These are phyloP conservation scores for Aphelenchoides avenae DNA, from an alignment of 1,140 invertebrate genomes.

Conservation along the genomic window DNA sequence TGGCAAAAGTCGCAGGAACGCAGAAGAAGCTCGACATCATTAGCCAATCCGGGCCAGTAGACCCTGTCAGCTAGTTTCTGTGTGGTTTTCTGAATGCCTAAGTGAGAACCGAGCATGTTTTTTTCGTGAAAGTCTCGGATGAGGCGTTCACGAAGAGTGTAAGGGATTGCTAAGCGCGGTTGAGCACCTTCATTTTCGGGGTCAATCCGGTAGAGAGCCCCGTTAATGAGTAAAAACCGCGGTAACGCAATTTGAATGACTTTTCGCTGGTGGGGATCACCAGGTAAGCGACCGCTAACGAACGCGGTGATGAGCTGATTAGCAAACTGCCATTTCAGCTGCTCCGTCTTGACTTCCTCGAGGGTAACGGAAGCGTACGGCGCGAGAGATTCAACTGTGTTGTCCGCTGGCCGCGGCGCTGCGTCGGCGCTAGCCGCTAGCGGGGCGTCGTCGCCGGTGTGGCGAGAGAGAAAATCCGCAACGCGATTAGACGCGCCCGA, in stretches of 20 bases:
- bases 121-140: conserved; percentile 9
- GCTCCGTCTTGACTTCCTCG: no score
- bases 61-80: conserved; percentile 10
- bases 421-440: no score
- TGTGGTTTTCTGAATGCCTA: conserved; percentile 2
- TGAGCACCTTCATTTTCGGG: neutral
- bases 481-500: conserved; percentile 12
- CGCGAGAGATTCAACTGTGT: neutral
- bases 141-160: neutral
- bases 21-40: conserved; percentile 3
- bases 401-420: no score
- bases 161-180: neutral
- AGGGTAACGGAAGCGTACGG: neutral
- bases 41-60: conserved; percentile 3
- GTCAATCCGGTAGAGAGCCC: no score
- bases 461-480: conserved; percentile 19
- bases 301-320: no score
- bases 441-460: neutral
- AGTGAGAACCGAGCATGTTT: neutral
- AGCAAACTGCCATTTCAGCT: no score
- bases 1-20: conserved; percentile 4
- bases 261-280: no score
- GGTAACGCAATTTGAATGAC: no score
- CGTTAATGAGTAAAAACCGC: no score
- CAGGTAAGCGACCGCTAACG: no score